Evolutionary conservation across 1,140 invertebrate genomes (phyloP), one percentile per base, ranked within the genome.

Genomic region (Eriosoma lanigerum): DNA sequence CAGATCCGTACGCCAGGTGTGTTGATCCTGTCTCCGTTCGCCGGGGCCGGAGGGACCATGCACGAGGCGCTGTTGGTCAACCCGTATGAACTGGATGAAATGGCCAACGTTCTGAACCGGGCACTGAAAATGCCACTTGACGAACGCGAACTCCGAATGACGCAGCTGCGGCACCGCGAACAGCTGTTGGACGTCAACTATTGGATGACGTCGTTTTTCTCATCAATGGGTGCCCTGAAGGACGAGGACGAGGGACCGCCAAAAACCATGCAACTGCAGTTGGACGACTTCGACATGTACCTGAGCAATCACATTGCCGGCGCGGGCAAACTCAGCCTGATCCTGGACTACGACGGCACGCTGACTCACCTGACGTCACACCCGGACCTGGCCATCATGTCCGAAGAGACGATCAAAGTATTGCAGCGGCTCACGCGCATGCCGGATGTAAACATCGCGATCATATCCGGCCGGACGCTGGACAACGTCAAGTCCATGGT

Each of bases 401-500:
- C 94, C 0, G 85, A 90, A 8, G 94, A 96, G 86, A 95, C 94
- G 3, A 94, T 93, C 83, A 91, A 93, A 83, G 92, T 95, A 24
- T 86, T 96, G 13, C 92, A 93, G 84, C 89, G 94, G 83, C 86
- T 96, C 12, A 91, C 93, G n/a, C 94, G 95, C 85, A 91, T 94
- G 86, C 90, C 93, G 0, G 94, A 96, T 84, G 92, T 95, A 3
- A 94, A 94, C 84, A 93, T 96, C 82, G 93, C 94, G 19, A 92
- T 96, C 82, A 92, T 96, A 56, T 95, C 94, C 5, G 94, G 94
- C 24, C 88, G 94, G 81, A 94, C 93, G 84, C 92, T 96, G 19
- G 90, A 93, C 83, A 95, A 96, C 85, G 93, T 96, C 0, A 95
- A 93, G 83, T 89, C 92, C 82, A 96, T 95, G 94, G 93, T 96